These are phyloP conservation scores for Trichonephila clavipes DNA, from an alignment of 1,140 invertebrate species.

Conservation along the genomic window DNA sequence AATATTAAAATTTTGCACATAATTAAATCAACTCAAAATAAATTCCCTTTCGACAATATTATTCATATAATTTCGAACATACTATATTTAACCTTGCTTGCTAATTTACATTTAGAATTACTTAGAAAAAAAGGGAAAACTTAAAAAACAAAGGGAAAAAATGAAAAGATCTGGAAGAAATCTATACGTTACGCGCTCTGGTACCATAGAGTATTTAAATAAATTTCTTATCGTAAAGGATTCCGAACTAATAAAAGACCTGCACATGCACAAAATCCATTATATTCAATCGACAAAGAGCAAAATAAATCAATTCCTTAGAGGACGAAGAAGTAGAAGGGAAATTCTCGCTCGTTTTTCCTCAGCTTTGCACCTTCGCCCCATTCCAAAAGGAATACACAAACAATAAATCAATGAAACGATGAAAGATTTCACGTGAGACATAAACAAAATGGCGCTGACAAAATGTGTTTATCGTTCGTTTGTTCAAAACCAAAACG, in stretches of 20 bases:
- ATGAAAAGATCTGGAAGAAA: neutral
- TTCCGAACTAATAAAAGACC: constrained; percentile 48
- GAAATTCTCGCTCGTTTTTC: neutral
- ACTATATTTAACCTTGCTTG: too few relatives aligned
- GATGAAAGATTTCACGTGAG: constrained; percentile 56
- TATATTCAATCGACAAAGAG: constrained; percentile 28
- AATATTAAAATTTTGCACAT: too few relatives aligned
- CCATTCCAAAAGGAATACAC: constrained; percentile 32
- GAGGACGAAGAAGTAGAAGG: neutral
- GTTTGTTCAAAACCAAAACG: constrained; percentile 32
- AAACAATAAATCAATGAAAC: constrained; percentile 59
- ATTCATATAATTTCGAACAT: too few relatives aligned
- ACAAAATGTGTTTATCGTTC: constrained; percentile 51
- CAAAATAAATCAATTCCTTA: constrained; percentile 37
- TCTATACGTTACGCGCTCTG: constrained; percentile 12
- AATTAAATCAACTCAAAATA: too few relatives aligned
- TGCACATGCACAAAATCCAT: constrained; percentile 44
- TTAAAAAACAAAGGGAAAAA: too few relatives aligned
- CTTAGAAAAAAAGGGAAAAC: too few relatives aligned
- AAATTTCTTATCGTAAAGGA: constrained; percentile 37
- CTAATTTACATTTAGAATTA: too few relatives aligned
- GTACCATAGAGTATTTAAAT: constrained; percentile 27
- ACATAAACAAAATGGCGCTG: constrained; percentile 47
- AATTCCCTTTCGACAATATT: too few relatives aligned
- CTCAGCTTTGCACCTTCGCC: neutral